Conservation (phyloP, 1,140 invertebrate genomes). For the Galendromus occidentalis region DNA sequence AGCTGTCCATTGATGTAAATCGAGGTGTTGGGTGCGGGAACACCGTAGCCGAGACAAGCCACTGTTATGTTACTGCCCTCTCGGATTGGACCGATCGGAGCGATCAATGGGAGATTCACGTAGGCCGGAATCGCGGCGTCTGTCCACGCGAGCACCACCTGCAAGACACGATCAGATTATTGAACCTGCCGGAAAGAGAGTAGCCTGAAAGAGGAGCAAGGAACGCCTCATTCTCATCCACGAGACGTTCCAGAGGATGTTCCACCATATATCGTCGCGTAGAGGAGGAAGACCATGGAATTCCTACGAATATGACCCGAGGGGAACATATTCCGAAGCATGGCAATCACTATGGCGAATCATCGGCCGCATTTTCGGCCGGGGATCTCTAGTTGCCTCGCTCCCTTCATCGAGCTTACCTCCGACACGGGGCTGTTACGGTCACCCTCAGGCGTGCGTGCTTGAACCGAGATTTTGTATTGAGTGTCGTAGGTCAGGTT, state of each 20-base stretch:
- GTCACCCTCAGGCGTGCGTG: constrained; percentile 14
- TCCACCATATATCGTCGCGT: too few relatives aligned
- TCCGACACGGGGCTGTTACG: constrained; percentile 19
- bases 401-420: not conserved
- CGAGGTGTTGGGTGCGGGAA: constrained; percentile 56
- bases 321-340: too few relatives aligned
- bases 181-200: too few relatives aligned
- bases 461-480: constrained; percentile 20
- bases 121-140: constrained; percentile 61
- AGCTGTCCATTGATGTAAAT: constrained; percentile 51
- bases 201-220: too few relatives aligned
- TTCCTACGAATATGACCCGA: too few relatives aligned
- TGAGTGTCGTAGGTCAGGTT: constrained; percentile 21
- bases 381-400: too few relatives aligned
- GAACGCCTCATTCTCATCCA: too few relatives aligned
- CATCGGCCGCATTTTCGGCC: too few relatives aligned
- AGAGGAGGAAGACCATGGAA: too few relatives aligned
- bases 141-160: constrained; percentile 59
- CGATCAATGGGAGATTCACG: constrained; percentile 58
- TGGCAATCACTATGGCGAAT: too few relatives aligned
- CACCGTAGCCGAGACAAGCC: constrained; percentile 56
- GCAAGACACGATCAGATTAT: constrained; percentile 31
- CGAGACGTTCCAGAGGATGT: too few relatives aligned
- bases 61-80: constrained; percentile 64
- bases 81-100: constrained; percentile 53